Conservation (phyloP, 1,140 invertebrate genomes). For the Sycophaga agraensis region DNA sequence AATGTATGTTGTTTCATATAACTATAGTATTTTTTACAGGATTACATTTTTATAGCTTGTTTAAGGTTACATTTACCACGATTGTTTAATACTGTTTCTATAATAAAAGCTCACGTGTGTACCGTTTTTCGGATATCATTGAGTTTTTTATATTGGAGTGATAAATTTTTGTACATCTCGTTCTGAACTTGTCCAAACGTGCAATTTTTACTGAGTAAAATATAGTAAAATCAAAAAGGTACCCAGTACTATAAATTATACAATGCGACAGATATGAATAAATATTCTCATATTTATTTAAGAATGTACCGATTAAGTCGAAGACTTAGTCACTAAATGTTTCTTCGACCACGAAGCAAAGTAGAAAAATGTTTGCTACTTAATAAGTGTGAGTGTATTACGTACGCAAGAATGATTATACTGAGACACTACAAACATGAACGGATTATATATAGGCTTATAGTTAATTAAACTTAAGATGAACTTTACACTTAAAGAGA, state of each 20-base stretch:
- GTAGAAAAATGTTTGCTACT: background rate
- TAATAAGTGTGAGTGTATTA: constrained; percentile 22
- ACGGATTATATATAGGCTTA: constrained; percentile 1
- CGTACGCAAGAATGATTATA: constrained; percentile 16
- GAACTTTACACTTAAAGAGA: constrained; percentile 14
- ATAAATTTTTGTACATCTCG: no score
- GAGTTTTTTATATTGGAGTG: background rate
- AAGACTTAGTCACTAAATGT: constrained; percentile 15
- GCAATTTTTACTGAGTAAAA: constrained; percentile 15
- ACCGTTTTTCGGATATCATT: background rate
- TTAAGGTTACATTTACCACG: background rate
- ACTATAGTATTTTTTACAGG: background rate
- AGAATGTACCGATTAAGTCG: constrained; percentile 23
- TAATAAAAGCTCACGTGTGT: background rate
- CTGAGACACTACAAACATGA: background rate
- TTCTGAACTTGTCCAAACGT: background rate
- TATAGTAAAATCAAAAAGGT: constrained; percentile 19
- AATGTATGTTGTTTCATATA: background rate
- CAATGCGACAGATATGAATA: background rate
- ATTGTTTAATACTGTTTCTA: background rate
- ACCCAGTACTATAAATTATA: constrained; percentile 17
- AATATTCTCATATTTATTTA: constrained; percentile 25
- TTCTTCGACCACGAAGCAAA: background rate
- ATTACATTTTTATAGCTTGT: constrained; percentile 7
- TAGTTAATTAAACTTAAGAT: background rate